A percentile compares a stretch with the other conserved stretches of the same genome.
These are phyloP conservation scores for Nyctereutes procyonoides DNA, from an alignment of 2,113 vertebrate genomes.

Conservation along the genomic window DNA sequence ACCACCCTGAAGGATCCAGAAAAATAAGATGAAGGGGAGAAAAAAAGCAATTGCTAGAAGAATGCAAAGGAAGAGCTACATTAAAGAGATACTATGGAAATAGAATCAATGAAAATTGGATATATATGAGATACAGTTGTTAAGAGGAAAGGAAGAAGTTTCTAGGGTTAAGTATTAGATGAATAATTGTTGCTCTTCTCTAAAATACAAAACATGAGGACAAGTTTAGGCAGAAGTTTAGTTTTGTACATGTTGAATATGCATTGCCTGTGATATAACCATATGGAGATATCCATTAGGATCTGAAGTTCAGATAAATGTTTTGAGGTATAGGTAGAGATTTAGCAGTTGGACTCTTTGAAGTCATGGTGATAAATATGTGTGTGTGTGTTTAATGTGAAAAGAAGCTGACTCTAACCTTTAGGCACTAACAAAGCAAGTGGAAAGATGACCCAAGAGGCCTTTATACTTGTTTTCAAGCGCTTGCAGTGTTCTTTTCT, in stretches of 20 bases:
- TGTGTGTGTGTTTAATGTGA: background rate
- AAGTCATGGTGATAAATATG: background rate
- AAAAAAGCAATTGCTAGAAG: background rate
- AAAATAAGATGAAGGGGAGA: background rate
- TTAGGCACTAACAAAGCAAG: background rate
- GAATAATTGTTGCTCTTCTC: background rate
- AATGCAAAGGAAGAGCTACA: background rate
- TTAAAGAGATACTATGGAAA: background rate
- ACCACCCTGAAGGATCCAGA: background rate
- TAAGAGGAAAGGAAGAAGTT: background rate
- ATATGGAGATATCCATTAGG: background rate
- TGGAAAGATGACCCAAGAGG: background rate
- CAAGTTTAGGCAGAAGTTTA: constrained; percentile 9
- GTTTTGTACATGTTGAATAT: background rate
- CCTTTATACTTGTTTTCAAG: background rate
- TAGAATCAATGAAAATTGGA: background rate
- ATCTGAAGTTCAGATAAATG: background rate
- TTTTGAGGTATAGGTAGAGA: background rate
- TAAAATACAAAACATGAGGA: constrained; percentile 28
- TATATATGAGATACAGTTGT: background rate
- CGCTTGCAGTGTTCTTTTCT: background rate
- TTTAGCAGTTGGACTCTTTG: background rate
- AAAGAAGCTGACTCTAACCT: background rate
- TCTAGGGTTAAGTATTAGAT: background rate
- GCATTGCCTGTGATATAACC: background rate